These are phyloP conservation scores for Drosophila subobscura DNA, from an alignment of 1,140 invertebrate species.

Conservation along the genomic window DNA sequence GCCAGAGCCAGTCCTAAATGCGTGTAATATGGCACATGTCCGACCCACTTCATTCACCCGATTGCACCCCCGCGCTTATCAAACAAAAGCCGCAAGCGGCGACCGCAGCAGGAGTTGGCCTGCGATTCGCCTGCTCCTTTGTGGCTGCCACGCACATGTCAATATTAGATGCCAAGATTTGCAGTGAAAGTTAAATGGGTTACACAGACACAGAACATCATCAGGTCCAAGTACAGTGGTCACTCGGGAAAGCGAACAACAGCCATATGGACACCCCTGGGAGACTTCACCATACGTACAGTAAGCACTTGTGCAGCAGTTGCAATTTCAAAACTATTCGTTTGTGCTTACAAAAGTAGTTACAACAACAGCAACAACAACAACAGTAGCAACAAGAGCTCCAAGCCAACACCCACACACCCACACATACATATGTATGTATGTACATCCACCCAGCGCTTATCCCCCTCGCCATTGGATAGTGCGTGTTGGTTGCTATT, in stretches of 20 bases:
- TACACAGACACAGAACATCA: slow-evolving; percentile 10
- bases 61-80: slow-evolving; percentile 4
- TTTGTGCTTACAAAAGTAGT: background rate
- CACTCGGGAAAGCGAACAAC: no score
- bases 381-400: no score
- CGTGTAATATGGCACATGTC: slow-evolving; percentile 70
- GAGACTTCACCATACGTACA: no score
- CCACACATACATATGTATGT: no score
- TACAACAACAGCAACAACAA: no score
- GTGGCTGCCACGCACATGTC: slow-evolving; percentile 60
- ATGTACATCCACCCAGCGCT: no score
- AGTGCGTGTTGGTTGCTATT: no score
- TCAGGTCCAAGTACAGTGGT: background rate
- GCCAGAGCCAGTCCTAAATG: slow-evolving; percentile 37
- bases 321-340: slow-evolving; percentile 31
- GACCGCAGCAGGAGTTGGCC: slow-evolving; percentile 46
- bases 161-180: slow-evolving; percentile 62
- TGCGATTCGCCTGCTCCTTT: slow-evolving; percentile 13
- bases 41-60: slow-evolving; percentile 18
- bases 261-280: no score
- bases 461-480: no score
- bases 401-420: no score
- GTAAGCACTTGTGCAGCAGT: slow-evolving; percentile 46
- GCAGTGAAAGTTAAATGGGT: slow-evolving; percentile 68
- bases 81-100: slow-evolving; percentile 47